Base-by-base conservation (phyloP, 2,888 invertebrate genomes). In the Prosapia bicincta region DNA sequence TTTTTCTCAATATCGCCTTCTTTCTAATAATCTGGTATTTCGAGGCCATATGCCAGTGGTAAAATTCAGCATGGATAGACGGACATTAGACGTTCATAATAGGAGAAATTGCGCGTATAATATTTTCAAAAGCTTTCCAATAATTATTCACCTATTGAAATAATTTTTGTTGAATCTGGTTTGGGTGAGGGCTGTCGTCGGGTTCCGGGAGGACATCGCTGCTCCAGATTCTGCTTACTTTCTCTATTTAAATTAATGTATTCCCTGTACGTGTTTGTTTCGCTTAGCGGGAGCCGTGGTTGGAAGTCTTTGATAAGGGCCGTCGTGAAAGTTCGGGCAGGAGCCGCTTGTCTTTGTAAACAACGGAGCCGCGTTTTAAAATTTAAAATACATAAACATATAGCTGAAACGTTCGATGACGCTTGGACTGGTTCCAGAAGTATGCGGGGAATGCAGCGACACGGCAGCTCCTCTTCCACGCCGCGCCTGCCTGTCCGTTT, bases 311-410 rank as follows among this genome's bases (percentile, higher is more conserved):
- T 54, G 54, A 54, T 2, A 20, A n/a, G 54, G 54, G n/a, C 54
- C 54, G 54, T n/a, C 54, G 54, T 20, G 54, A 20, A 54, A 20
- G n/a, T 20, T 20, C 54, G 20, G 54, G 20, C n/a, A 20, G 20
- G 54, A 20, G 10, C 13, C 10, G 38, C 38, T 20, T 54, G 20
- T n/a, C 20, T 54, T n/a, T 54, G 20, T 20, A 54, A n/a, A 54
- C 20, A n/a, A 20, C 54, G 3, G 54, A n/a, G 54, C 54, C 54
- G 54, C 54, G 54, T 54, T 54, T 54, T 54, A 54, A 54, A 54
- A 54, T 54, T 54, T 54, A 54, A 54, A 54, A 54, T 54, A 54
- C 54, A 54, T 54, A 54, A 54, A 54, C 54, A 54, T 54, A 54
- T 20, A 54, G 54, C 20, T 54, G 54, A 54, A 20, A 54, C 20